Evolutionary conservation across 2,888 invertebrate species (phyloP).

Genomic region (Dolomedes plantarius): DNA sequence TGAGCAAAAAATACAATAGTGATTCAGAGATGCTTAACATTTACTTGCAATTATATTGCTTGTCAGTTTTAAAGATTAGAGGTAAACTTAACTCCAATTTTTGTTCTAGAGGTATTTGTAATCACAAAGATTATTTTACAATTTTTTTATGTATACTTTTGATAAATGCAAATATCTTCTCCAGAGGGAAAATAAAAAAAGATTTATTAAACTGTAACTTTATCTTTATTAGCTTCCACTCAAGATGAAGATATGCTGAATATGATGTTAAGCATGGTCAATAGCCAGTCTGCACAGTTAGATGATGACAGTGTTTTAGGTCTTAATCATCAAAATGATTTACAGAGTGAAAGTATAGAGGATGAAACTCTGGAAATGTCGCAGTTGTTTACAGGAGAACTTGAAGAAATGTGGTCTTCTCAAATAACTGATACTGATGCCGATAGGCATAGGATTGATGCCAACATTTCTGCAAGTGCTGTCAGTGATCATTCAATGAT

Average conservation of each 20-base stretch:
- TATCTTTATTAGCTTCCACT: conserved; percentile 27
- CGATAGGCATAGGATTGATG: not conserved
- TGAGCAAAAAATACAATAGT: too few species aligned
- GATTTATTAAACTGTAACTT: too few species aligned
- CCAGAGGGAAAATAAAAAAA: too few species aligned
- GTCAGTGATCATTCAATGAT: not conserved
- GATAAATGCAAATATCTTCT: too few species aligned
- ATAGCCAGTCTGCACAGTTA: not conserved
- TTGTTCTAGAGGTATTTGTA: too few species aligned
- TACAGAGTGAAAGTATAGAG: conserved; percentile 74
- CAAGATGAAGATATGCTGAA: conserved; percentile 67
- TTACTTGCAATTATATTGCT: too few species aligned
- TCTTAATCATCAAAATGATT: conserved; percentile 75
- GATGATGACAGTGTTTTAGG: conserved; percentile 65
- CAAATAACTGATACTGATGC: not conserved
- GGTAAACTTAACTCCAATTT: too few species aligned
- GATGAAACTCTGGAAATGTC: conserved; percentile 75
- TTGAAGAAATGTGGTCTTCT: conserved; percentile 11
- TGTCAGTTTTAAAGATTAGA: too few species aligned
- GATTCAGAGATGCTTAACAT: too few species aligned
- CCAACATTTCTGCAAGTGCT: not conserved
- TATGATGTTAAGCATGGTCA: conserved; percentile 36
- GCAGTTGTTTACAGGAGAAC: conserved; percentile 33
- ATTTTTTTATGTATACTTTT: too few species aligned
- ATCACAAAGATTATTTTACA: too few species aligned